Base-by-base conservation (phyloP, 1,140 invertebrate species). In the Megalopta genalis region DNA sequence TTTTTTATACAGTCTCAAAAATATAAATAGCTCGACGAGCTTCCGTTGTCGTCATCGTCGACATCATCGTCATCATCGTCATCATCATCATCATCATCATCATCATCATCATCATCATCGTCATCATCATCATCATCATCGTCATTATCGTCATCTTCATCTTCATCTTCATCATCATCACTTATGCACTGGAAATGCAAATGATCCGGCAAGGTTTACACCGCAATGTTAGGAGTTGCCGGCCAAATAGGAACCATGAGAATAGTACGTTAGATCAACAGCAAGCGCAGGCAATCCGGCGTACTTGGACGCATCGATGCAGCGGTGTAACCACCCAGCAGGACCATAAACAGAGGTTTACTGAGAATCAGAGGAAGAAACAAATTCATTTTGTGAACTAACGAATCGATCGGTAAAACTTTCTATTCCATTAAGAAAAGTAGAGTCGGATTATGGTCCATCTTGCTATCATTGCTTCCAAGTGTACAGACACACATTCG, bases 191-290 rank as follows among this genome's bases (percentile, higher is more conserved):
- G 57, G 60, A 81, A 67, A 84, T 70, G 65, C 66, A 77, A 85
- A 81, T 42, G 59, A 77, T 69, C 52, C 77, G 59, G 83, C 54
- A 52, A 49, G 46, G 57, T 73, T 80, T 69, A 71, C 52, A 80
- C 68, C 62, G 63, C 68, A 59, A 46, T 46, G 68, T 84, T 85
- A 81, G 73, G 65, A 85, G 66, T 82, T 79, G 83, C 84, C 75
- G 72, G 81, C 46, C 16, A 52, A 60, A 85, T 86, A 86, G 80
- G 83, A 86, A 86, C 80, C 83, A 82, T 77, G 67, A 82, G 59
- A 64, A 71, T 70, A 68, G 63, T 57, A 60, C 18, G 57, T 69
- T 46, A 57, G 73, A 75, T 76, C 23, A 69, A 68, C 65, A 76
- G 73, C 65, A 67, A 65, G 77, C 27, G 54, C 62, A 60, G 70